Evolutionary conservation across 1,140 invertebrate genomes (phyloP).

Genomic region (Drosophila novamexicana): DNA sequence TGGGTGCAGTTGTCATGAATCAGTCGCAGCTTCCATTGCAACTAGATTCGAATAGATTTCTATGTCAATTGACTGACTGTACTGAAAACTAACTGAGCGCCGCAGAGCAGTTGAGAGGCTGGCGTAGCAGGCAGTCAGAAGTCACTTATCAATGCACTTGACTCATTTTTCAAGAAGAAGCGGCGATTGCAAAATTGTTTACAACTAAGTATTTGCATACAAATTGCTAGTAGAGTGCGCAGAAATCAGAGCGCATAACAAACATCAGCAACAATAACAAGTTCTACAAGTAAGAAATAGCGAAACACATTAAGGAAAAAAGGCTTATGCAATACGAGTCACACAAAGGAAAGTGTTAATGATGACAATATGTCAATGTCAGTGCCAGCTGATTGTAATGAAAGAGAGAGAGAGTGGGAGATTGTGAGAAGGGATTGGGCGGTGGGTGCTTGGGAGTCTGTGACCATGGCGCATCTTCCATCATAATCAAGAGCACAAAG

Average conservation of each 20-base stretch:
- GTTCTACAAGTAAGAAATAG: not conserved
- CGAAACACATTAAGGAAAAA: slow-evolving; percentile 14
- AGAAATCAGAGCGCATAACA: slow-evolving; percentile 29
- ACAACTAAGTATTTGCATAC: slow-evolving; percentile 68
- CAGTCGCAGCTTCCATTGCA: slow-evolving; percentile 37
- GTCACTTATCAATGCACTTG: slow-evolving; percentile 73
- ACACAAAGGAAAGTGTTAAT: slow-evolving; percentile 65
- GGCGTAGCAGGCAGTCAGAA: slow-evolving; percentile 28
- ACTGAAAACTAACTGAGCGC: slow-evolving; percentile 19
- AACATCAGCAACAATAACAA: slow-evolving; percentile 24
- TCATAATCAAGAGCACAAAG: slow-evolving; percentile 57
- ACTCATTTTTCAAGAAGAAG: slow-evolving; percentile 60
- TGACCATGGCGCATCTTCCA: slow-evolving; percentile 50
- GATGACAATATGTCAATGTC: slow-evolving; percentile 76
- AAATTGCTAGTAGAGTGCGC: slow-evolving; percentile 55
- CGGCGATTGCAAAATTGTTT: slow-evolving; percentile 60
- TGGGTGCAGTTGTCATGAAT: slow-evolving; percentile 26
- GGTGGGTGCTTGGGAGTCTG: slow-evolving; percentile 3
- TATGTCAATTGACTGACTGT: slow-evolving; percentile 65
- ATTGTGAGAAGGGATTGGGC: not conserved
- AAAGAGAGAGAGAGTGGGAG: not conserved
- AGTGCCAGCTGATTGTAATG: slow-evolving; percentile 42
- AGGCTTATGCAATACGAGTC: slow-evolving; percentile 6
- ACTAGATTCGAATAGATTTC: slow-evolving; percentile 66
- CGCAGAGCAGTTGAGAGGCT: slow-evolving; percentile 13